Evolutionary conservation across 1,140 invertebrate genomes (phyloP).

Genomic region (Drosophila pallidifrons): DNA sequence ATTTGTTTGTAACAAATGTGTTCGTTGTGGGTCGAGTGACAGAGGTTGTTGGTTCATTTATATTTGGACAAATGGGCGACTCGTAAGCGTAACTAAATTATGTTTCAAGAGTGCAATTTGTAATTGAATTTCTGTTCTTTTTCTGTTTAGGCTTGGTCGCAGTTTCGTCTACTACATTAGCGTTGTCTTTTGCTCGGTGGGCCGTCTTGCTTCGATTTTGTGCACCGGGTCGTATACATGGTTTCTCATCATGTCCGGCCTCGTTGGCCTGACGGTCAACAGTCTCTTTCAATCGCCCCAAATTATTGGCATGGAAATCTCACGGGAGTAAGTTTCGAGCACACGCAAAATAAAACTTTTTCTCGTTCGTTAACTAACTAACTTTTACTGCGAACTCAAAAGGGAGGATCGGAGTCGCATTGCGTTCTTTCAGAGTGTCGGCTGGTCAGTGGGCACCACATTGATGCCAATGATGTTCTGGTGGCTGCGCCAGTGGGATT

Average conservation of each 20-base stretch:
- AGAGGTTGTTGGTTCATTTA: constrained; percentile 86
- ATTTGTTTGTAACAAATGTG: constrained; percentile 85
- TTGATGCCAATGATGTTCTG: constrained; percentile 87
- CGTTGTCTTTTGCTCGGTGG: constrained; percentile 83
- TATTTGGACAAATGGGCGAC: constrained; percentile 86
- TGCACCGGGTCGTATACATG: constrained; percentile 84
- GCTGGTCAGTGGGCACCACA: constrained; percentile 86
- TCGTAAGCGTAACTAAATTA: constrained; percentile 84
- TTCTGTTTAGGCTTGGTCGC: constrained; percentile 85
- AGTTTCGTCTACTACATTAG: constrained; percentile 85
- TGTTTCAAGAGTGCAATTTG: constrained; percentile 33
- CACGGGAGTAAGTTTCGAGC: constrained; percentile 78
- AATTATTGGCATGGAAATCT: constrained; percentile 86
- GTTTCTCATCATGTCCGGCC: constrained; percentile 85
- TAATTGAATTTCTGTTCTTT: constrained; percentile 72
- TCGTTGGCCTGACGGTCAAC: constrained; percentile 84
- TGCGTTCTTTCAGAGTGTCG: constrained; percentile 85
- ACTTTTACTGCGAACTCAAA: constrained; percentile 47
- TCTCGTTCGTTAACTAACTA: constrained; percentile 34
- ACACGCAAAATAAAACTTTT: constrained; percentile 23
- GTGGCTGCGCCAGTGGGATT: constrained; percentile 86
- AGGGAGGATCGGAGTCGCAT: constrained; percentile 85
- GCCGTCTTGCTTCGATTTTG: constrained; percentile 84
- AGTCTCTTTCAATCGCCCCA: constrained; percentile 86
- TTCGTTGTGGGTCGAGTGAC: constrained; percentile 86